phyloP scores from a whole-genome alignment of 1,140 invertebrate species.

The Sarcophaga bullata region DNA sequence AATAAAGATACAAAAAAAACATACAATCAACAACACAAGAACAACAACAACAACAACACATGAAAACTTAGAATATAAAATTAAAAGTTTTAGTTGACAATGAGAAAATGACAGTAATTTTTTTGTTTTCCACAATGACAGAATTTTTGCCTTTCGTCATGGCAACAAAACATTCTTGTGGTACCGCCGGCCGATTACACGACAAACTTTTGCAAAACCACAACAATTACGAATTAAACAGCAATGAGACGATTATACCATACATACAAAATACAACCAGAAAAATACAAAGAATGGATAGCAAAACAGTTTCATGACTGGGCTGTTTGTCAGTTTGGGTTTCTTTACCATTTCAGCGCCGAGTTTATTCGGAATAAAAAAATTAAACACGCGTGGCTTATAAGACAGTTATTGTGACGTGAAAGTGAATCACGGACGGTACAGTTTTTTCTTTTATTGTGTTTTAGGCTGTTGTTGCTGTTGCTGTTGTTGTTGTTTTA shows the following conservation, averaged over 20 bases:
- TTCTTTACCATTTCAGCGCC: not conserved
- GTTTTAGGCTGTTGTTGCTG: not conserved
- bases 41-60: too few species aligned
- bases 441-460: not conserved
- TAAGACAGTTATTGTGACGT: too few species aligned
- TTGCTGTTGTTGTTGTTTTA: not conserved
- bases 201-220: slow-evolving; percentile 4
- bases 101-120: not conserved
- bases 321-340: not conserved
- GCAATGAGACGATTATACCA: not conserved
- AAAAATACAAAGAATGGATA: not conserved
- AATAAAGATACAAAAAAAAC: too few species aligned
- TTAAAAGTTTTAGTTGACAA: slow-evolving; percentile 10
- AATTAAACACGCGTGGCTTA: too few species aligned
- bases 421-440: too few species aligned
- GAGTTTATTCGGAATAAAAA: too few species aligned
- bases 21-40: too few species aligned
- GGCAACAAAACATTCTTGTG: not conserved
- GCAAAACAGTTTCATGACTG: not conserved
- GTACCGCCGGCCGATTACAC: not conserved
- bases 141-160: not conserved
- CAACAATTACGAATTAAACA: not conserved
- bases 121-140: not conserved
- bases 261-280: not conserved
- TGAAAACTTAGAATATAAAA: not conserved